These are phyloP conservation scores for Gymnobelideus leadbeateri DNA, from an alignment of 2,113 vertebrate species.

Conservation along the genomic window DNA sequence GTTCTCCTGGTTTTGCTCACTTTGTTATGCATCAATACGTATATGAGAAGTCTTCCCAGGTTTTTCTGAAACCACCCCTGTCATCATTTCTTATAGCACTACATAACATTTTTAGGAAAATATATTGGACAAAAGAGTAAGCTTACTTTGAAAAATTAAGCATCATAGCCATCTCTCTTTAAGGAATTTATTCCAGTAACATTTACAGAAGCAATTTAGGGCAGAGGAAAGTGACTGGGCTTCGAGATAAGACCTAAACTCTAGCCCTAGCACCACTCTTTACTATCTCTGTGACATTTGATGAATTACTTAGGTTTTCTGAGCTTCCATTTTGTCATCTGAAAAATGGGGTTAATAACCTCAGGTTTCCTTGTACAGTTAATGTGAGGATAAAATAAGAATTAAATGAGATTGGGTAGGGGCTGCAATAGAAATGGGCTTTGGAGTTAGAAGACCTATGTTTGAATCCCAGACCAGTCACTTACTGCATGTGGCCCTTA, in stretches of 20 bases:
- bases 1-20: neutral
- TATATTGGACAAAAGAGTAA: neutral
- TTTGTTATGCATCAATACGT: neutral
- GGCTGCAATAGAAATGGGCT: no score
- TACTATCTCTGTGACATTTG: neutral
- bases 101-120: neutral
- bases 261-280: neutral
- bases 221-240: neutral
- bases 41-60: neutral
- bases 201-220: neutral
- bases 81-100: neutral
- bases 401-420: neutral
- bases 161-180: neutral
- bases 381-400: constrained; percentile 12
- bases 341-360: neutral
- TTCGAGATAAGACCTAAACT: neutral
- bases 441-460: neutral
- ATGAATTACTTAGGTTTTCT: neutral
- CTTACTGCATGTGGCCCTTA: neutral
- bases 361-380: neutral
- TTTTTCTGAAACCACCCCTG: neutral
- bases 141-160: neutral
- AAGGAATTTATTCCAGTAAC: constrained; percentile 25
- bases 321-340: neutral
- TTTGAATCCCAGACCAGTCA: no score